These are phyloP conservation scores for Pemphigus obesinymphae DNA, from an alignment of 1,140 invertebrate species.

Conservation along the genomic window DNA sequence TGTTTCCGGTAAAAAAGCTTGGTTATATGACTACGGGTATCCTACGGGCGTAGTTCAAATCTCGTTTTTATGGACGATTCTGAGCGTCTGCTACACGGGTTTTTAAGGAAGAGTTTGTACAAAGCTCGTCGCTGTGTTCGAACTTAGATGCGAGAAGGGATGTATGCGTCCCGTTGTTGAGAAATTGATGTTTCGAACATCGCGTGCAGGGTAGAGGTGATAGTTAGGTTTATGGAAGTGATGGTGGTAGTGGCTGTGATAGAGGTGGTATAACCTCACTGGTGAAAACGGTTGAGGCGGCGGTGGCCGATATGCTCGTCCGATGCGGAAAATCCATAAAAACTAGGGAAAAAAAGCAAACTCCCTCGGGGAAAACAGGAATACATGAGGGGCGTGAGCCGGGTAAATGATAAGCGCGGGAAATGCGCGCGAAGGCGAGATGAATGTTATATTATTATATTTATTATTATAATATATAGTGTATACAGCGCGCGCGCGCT, in stretches of 20 bases:
- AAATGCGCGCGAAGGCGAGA: background rate
- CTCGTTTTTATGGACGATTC: too few relatives aligned
- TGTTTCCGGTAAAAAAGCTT: too few relatives aligned
- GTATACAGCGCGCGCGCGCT: background rate
- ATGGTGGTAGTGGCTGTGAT: background rate
- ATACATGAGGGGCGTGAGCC: background rate
- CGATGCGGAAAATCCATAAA: constrained; percentile 35
- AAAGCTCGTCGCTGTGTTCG: background rate
- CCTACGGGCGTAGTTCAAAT: too few relatives aligned
- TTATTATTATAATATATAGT: background rate
- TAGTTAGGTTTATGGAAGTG: background rate
- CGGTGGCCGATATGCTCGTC: background rate
- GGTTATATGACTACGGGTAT: too few relatives aligned
- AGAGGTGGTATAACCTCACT: background rate
- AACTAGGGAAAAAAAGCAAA: constrained; percentile 2
- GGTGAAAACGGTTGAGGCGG: background rate
- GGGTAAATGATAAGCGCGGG: constrained; percentile 12
- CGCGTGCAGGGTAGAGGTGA: background rate
- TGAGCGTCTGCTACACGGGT: too few relatives aligned
- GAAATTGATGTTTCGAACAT: constrained; percentile 14
- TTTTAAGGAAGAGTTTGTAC: too few relatives aligned
- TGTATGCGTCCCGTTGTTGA: background rate
- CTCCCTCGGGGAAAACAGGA: background rate
- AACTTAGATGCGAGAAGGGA: background rate
- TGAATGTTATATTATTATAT: background rate